Conservation (phyloP, 1,140 invertebrate genomes). For the Cotesia vestalis region DNA sequence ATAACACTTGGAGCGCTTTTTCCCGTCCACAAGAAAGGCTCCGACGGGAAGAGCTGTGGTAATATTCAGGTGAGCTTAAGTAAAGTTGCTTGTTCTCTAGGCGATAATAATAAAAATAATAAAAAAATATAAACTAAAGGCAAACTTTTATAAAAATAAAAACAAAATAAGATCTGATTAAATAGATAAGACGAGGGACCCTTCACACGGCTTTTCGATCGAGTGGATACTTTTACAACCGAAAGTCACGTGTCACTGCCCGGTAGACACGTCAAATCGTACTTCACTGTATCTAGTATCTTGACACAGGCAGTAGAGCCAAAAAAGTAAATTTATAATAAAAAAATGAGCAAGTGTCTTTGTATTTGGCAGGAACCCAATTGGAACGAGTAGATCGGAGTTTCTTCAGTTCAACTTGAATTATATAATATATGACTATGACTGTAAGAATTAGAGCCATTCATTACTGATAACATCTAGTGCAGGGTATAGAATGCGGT, state of each 20-base stretch:
- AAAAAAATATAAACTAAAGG: too few species aligned
- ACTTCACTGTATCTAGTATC: too few species aligned
- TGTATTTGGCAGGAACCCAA: too few species aligned
- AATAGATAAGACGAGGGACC: conserved; percentile 6
- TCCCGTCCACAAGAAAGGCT: conserved; percentile 66
- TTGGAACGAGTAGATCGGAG: too few species aligned
- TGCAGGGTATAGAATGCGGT: too few species aligned
- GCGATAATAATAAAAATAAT: background rate
- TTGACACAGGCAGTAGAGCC: too few species aligned
- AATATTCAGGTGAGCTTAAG: conserved; percentile 62
- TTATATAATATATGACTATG: too few species aligned
- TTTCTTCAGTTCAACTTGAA: too few species aligned
- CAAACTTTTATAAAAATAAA: background rate
- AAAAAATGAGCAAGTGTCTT: too few species aligned
- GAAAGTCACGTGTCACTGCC: background rate
- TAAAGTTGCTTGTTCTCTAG: background rate
- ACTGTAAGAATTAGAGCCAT: too few species aligned
- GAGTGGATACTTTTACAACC: background rate
- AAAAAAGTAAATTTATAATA: too few species aligned
- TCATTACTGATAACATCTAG: too few species aligned
- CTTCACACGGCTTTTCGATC: background rate
- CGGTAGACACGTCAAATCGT: background rate
- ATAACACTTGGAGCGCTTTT: conserved; percentile 69
- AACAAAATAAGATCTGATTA: background rate
- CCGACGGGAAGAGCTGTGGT: conserved; percentile 58